Evolutionary conservation across 2,888 invertebrate genomes (phyloP).

Genomic region (Epistrophe eligans): DNA sequence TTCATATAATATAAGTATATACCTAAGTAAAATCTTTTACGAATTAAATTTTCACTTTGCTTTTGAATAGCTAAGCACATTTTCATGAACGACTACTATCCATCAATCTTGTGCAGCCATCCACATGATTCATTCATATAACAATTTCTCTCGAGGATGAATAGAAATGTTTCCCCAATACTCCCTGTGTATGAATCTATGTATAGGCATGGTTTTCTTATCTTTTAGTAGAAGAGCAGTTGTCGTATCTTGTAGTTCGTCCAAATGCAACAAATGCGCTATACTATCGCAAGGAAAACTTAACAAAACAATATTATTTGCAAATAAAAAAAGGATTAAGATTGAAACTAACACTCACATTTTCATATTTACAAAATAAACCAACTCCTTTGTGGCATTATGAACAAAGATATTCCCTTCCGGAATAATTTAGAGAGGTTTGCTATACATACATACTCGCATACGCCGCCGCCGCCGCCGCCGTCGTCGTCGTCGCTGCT

Average conservation of each 20-base stretch:
- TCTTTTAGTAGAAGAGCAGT: slow-evolving; percentile 11
- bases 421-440: slow-evolving; percentile 46
- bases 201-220: neutral
- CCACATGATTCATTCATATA: slow-evolving; percentile 71
- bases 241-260: slow-evolving; percentile 6
- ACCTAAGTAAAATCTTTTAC: slow-evolving; percentile 19
- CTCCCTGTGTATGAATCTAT: neutral
- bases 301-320: neutral
- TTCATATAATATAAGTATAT: neutral
- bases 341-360: slow-evolving; percentile 11
- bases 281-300: neutral
- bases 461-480: neutral
- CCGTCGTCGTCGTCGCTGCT: too few relatives aligned
- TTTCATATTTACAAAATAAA: slow-evolving; percentile 43
- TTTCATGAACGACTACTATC: slow-evolving; percentile 52
- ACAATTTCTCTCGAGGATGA: slow-evolving; percentile 39
- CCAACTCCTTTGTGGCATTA: slow-evolving; percentile 67
- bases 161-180: neutral
- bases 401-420: slow-evolving; percentile 65
- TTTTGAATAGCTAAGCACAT: slow-evolving; percentile 70
- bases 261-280: slow-evolving; percentile 66
- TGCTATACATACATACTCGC: neutral
- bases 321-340: neutral
- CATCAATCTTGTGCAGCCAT: slow-evolving; percentile 65
- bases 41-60: slow-evolving; percentile 70